phyloP scores from a whole-genome alignment of 1,140 invertebrate species.

The Vanessa atalanta region DNA sequence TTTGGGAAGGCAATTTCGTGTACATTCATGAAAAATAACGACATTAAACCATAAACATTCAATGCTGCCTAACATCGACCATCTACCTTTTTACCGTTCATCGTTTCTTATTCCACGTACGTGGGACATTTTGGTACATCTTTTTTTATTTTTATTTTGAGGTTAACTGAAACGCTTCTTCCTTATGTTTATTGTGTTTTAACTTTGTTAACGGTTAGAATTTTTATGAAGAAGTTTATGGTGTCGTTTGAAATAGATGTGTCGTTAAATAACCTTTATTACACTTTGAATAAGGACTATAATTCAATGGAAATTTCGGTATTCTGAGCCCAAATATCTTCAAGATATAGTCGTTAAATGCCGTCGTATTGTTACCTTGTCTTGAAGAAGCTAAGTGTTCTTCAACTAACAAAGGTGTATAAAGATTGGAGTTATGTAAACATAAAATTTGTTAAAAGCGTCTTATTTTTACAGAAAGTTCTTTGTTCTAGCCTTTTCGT shows the following conservation, averaged over 20 bases:
- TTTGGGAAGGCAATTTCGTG: constrained; percentile 25
- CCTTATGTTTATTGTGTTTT: constrained; percentile 58
- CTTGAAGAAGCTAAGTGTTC: constrained; percentile 19
- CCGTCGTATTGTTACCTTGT: constrained; percentile 31
- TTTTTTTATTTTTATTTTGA: constrained; percentile 66
- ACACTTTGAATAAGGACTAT: neutral
- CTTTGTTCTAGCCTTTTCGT: constrained; percentile 27
- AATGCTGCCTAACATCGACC: constrained; percentile 49
- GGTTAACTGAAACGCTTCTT: constrained; percentile 52
- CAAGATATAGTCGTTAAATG: constrained; percentile 25
- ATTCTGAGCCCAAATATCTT: constrained; percentile 4
- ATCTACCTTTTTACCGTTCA: constrained; percentile 44
- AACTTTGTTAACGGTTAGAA: constrained; percentile 54
- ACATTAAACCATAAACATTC: constrained; percentile 50
- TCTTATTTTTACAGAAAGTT: constrained; percentile 29
- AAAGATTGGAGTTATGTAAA: constrained; percentile 37
- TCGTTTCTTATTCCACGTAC: constrained; percentile 58
- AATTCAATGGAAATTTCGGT: neutral
- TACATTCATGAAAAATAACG: constrained; percentile 39
- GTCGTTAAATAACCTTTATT: neutral
- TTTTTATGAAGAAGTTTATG: constrained; percentile 50
- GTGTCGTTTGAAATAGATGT: neutral
- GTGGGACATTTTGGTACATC: constrained; percentile 47
- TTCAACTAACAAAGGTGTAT: constrained; percentile 35
- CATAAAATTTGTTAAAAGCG: constrained; percentile 33